A percentile compares a stretch with the other conserved stretches of the same genome.
These are phyloP conservation scores for Pterostichus madidus DNA, from an alignment of 2,888 invertebrate species.

Conservation along the genomic window DNA sequence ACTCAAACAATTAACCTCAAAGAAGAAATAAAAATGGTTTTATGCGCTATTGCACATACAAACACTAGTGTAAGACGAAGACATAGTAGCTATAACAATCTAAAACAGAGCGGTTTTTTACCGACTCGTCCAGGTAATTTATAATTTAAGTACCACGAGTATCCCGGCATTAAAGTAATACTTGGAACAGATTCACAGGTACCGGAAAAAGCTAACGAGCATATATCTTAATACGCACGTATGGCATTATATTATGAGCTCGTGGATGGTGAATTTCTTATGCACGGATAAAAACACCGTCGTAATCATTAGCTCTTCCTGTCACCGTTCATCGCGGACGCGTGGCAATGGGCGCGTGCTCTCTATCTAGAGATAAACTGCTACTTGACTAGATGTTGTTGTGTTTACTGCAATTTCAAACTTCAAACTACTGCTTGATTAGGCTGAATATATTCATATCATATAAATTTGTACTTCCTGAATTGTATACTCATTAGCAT, in stretches of 20 bases:
- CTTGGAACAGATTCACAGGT: constrained; percentile 59
- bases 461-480: no score
- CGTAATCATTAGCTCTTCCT: constrained; percentile 66
- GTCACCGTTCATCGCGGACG: constrained; percentile 55
- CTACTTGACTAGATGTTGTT: background rate
- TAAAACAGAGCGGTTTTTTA: constrained; percentile 32
- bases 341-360: constrained; percentile 50
- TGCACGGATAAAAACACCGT: constrained; percentile 63
- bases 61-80: constrained; percentile 5
- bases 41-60: constrained; percentile 50
- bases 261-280: constrained; percentile 64
- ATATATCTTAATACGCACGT: constrained; percentile 64
- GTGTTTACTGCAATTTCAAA: constrained; percentile 3
- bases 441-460: constrained; percentile 1
- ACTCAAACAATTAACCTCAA: constrained; percentile 51
- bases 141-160: constrained; percentile 60
- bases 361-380: constrained; percentile 17
- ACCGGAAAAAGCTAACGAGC: constrained; percentile 67
- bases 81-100: constrained; percentile 37
- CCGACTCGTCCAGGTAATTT: constrained; percentile 43
- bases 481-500: no score
- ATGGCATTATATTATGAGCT: constrained; percentile 61
- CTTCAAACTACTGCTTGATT: constrained; percentile 24
- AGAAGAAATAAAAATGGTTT: constrained; percentile 57
- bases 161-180: constrained; percentile 46